Evolutionary conservation across 2,113 vertebrate genomes (phyloP).

Genomic region (Megaceryle torquata): DNA sequence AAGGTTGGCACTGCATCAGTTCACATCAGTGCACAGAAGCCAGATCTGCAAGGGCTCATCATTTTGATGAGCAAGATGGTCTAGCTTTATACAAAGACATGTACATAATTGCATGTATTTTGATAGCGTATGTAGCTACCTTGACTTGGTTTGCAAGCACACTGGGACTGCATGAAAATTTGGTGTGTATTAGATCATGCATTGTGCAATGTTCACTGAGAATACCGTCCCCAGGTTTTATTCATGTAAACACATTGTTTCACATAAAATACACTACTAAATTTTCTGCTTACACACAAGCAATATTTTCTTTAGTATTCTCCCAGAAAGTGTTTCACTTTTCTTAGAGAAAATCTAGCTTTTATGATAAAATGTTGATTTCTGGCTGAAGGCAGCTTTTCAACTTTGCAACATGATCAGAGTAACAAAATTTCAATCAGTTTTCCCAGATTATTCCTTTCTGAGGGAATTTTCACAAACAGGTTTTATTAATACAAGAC

Average conservation of each 20-base stretch:
- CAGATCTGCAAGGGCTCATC: neutral
- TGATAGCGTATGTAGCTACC: neutral
- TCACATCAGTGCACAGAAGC: neutral
- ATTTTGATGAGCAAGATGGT: neutral
- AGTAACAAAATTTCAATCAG: neutral
- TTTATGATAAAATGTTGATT: neutral
- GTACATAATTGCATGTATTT: neutral
- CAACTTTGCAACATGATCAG: neutral
- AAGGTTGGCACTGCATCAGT: fast-evolving
- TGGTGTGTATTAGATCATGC: neutral
- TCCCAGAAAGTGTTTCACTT: neutral
- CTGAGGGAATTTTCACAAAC: neutral
- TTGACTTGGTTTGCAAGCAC: neutral
- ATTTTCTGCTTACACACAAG: neutral
- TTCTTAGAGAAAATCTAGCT: neutral
- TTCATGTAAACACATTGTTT: neutral
- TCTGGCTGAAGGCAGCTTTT: neutral
- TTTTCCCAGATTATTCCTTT: neutral
- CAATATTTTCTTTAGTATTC: neutral
- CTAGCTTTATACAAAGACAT: neutral
- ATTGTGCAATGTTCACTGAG: neutral
- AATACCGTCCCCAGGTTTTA: neutral
- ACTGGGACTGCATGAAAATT: neutral
- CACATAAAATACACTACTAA: neutral
- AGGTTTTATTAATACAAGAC: neutral